phyloP scores from a whole-genome alignment of 1,140 invertebrate genomes.

The Pseudachorutes palmiensis region DNA sequence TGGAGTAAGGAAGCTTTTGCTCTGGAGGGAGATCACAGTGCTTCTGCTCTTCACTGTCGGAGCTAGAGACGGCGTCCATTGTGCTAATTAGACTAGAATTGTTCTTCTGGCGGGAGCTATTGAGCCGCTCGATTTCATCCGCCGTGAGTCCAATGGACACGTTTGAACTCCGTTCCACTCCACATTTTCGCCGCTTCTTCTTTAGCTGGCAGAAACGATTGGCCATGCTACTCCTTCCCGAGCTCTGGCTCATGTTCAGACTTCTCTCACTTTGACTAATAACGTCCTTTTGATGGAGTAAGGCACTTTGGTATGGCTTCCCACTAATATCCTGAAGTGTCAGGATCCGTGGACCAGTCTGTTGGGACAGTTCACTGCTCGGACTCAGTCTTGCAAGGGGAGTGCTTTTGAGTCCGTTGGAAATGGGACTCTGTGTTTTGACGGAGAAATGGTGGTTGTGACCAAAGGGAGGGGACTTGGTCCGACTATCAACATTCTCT shows the following conservation, averaged over 20 bases:
- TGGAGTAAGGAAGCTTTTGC: conserved; percentile 31
- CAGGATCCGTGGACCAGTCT: conserved; percentile 74
- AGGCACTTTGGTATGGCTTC: conserved; percentile 70
- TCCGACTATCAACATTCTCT: conserved; percentile 49
- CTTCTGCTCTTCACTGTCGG: conserved; percentile 52
- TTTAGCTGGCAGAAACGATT: conserved; percentile 24
- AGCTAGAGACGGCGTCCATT: conserved; percentile 81
- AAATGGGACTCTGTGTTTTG: conserved; percentile 39
- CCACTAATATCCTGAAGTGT: conserved; percentile 88
- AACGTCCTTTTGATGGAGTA: conserved; percentile 50
- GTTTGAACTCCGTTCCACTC: conserved; percentile 28
- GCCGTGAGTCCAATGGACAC: conserved; percentile 71
- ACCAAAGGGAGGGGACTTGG: conserved; percentile 33
- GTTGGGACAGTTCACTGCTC: conserved; percentile 80
- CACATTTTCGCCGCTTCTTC: conserved; percentile 40
- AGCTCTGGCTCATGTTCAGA: conserved; percentile 44
- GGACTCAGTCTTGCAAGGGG: conserved; percentile 80
- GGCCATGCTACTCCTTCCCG: conserved; percentile 32
- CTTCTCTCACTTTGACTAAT: conserved; percentile 77
- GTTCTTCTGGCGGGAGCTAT: conserved; percentile 64
- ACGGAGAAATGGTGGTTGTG: conserved; percentile 36
- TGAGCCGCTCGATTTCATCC: conserved; percentile 80
- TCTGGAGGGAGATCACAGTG: neutral
- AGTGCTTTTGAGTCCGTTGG: conserved; percentile 65
- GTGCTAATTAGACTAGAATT: conserved; percentile 80